Base-by-base conservation (phyloP, 2,797 vertebrate genomes). In the Xenops minutus region DNA sequence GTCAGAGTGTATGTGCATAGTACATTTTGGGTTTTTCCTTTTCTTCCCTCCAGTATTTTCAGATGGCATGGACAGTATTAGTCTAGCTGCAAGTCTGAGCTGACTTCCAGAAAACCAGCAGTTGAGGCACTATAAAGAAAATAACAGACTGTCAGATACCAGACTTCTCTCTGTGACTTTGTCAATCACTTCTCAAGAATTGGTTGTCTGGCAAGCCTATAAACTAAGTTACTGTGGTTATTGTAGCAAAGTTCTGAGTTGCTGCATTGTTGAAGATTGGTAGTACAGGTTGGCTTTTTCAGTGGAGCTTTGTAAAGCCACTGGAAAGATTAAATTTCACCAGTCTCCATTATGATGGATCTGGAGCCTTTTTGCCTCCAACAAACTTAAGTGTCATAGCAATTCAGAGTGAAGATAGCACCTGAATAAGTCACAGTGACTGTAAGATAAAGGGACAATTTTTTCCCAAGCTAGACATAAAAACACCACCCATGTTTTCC, bases 1-100 rank as follows among this genome's bases (percentile, higher is more conserved):
- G 22, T 21, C 34, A 22, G 30, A 66, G 9, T 14, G 4, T 26
- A 20, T 0, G 0, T 39, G 12, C 39, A 23, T 15, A 44, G 68
- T 15, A 43, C 2, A 0, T 10, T 67, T 0, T 3, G 26, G 4
- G 4, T 7, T 48, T 46, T 48, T 27, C 17, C 4, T 36, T 84
- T 77, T 15, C 13, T 62, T 78, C 32, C 27, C 32, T 58, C 20
- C 29, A 64, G 21, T 13, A 61, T 78, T 85, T 86, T 82, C 39
- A 55, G 34, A 41, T 58, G 39, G 48, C 55, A 48, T 4, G 2
- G 48, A 51, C 39, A 54, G 6, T 54, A 37, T 68, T 39, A 64
- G 15, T 46, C 44, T n/a, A 49, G 30, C 32, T 71, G 23, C 41
- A 68, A 29, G 19, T 63, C 41, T 73, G 34, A 84, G 44, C 54